These are phyloP conservation scores for Eilema griseolum DNA, from an alignment of 2,888 invertebrate genomes.

Conservation along the genomic window DNA sequence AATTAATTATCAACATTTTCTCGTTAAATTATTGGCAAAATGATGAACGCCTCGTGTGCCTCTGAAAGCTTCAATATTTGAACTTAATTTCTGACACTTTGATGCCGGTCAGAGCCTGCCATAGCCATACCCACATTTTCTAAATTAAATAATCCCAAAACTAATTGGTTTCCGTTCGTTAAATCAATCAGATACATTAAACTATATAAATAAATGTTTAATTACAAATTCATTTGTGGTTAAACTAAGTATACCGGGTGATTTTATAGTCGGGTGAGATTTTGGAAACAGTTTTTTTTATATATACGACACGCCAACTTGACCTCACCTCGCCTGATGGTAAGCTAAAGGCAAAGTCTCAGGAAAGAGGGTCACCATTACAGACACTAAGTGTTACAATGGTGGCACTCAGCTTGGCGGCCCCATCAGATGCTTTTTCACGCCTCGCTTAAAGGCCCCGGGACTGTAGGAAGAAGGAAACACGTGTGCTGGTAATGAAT, in stretches of 20 bases:
- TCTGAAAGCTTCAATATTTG: slow-evolving; percentile 28
- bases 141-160: slow-evolving; percentile 26
- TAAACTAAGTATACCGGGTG: background rate
- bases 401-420: too few species aligned
- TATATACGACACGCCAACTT: too few species aligned
- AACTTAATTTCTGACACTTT: slow-evolving; percentile 26
- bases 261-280: too few species aligned
- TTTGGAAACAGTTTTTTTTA: too few species aligned
- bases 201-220: background rate
- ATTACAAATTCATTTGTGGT: slow-evolving; percentile 5
- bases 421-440: too few species aligned
- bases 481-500: too few species aligned
- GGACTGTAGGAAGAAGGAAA: too few species aligned
- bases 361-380: too few species aligned
- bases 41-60: slow-evolving; percentile 15
- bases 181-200: slow-evolving; percentile 13
- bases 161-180: slow-evolving; percentile 15
- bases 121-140: slow-evolving; percentile 11
- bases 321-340: too few species aligned
- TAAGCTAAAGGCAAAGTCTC: too few species aligned
- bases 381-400: too few species aligned
- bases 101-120: slow-evolving; percentile 18
- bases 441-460: too few species aligned
- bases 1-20: slow-evolving; percentile 44
- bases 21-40: slow-evolving; percentile 35